phyloP scores from a whole-genome alignment of 1,140 invertebrate species.

The Diuraphis noxia region DNA sequence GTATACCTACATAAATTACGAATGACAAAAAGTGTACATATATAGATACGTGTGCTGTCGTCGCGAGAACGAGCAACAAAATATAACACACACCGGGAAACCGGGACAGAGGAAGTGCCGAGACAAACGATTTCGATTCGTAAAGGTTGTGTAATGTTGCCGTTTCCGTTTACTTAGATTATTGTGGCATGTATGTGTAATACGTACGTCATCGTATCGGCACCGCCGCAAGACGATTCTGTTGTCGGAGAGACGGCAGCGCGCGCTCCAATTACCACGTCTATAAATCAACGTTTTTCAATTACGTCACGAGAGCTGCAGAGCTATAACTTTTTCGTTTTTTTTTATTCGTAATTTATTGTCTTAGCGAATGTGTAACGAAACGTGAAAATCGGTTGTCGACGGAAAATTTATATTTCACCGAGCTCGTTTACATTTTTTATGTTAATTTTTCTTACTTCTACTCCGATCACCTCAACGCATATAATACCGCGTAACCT shows the following conservation, averaged over 20 bases:
- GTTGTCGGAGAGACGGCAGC: no score
- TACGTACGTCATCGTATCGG: background rate
- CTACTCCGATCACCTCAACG: background rate
- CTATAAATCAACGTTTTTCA: constrained; percentile 42
- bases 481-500: background rate
- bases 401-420: constrained; percentile 10
- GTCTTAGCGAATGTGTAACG: background rate
- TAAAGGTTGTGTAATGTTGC: no score
- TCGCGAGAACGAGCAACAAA: background rate
- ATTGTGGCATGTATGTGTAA: background rate
- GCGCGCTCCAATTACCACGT: background rate
- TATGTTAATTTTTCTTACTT: background rate
- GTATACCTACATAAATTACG: background rate
- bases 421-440: background rate
- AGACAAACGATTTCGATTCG: constrained; percentile 20
- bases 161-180: background rate
- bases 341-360: constrained; percentile 9
- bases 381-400: constrained; percentile 17
- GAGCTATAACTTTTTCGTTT: background rate
- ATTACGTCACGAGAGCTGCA: background rate
- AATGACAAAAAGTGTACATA: background rate
- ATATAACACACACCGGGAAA: background rate
- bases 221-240: background rate
- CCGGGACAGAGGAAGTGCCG: background rate
- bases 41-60: background rate